Evolutionary conservation across 2,797 vertebrate species (phyloP), one percentile per base, ranked within the genome.

Genomic region (Anisognathus igniventris): DNA sequence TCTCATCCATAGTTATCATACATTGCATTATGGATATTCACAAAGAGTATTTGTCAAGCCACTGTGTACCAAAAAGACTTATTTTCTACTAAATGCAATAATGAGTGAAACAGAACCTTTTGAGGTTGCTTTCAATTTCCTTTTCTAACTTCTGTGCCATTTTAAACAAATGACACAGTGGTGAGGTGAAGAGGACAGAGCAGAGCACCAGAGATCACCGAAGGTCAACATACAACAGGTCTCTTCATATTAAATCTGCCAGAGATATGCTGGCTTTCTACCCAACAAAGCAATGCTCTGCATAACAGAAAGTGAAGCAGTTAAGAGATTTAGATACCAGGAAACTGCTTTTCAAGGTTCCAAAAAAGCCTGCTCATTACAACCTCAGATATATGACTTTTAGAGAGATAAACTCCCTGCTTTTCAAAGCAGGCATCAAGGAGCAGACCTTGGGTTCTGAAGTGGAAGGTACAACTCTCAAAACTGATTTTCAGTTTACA

Each of bases 391-490:
- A 94, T 94, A 60, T 83, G 75, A 83, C 79, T 84, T 78, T 68
- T 91, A 92, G 88, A 70, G 30, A 91, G 86, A 88, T 82, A 92
- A 94, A 74, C 1, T 9, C 37, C 24, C 19, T 44, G 42, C 81
- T 88, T 93, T 96, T 88, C 81, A 96, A 96, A 94, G 94, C 40
- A 91, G 73, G 82, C 66, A 92, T 86, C 54, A 92, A 95, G 86
- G 64, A 91, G 61, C 27, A 70, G 48, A 40, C 50, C 72, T 77
- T 33, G 75, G 39, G 58, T 66, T 95, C 81, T 84, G 79, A 96
- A 93, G 81, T 35, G 58, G 81, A 86, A 95, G 48, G 20, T 28
- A 54, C 58, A 80, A 54, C 78, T 87, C 81, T 92, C 61, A 83
- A 72, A 92, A 95, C 64, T 16, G 58, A 78, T 88, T 45, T 74